A percentile compares a stretch with the other conserved stretches of the same genome.
Conservation (phyloP, 1,140 invertebrate species). For the Heliconius nattereri region DNA sequence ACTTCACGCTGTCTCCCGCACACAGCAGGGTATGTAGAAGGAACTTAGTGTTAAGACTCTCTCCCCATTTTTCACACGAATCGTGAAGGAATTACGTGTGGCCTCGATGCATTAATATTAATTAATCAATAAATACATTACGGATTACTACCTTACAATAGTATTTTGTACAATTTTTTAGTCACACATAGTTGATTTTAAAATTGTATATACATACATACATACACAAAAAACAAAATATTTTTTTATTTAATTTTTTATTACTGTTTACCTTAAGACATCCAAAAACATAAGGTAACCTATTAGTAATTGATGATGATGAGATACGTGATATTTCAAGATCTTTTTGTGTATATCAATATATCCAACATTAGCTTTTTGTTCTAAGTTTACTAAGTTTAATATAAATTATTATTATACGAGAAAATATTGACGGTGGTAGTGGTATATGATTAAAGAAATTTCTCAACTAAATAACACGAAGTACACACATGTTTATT, state of each 20-base stretch:
- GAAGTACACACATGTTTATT: background rate
- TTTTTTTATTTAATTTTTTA: background rate
- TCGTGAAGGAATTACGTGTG: too few species aligned
- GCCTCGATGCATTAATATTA: background rate
- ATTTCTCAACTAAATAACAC: background rate
- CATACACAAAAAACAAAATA: background rate
- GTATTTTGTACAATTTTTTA: background rate
- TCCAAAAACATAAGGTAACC: background rate
- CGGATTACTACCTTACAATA: background rate
- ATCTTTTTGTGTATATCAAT: slow-evolving; percentile 20
- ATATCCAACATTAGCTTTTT: slow-evolving; percentile 21
- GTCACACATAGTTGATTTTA: too few species aligned
- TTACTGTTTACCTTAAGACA: background rate
- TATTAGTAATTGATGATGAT: slow-evolving; percentile 5
- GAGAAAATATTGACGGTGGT: background rate
- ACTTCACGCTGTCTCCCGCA: too few species aligned
- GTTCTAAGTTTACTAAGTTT: background rate
- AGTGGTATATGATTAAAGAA: background rate
- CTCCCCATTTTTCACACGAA: too few species aligned
- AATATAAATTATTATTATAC: background rate
- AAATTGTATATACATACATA: too few species aligned
- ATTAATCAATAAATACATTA: background rate
- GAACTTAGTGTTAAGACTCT: too few species aligned
- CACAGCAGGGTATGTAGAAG: too few species aligned
- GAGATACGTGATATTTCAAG: slow-evolving; percentile 1